These are phyloP conservation scores for Nyctalus aviator DNA, from an alignment of 2,797 vertebrate genomes.

Conservation along the genomic window DNA sequence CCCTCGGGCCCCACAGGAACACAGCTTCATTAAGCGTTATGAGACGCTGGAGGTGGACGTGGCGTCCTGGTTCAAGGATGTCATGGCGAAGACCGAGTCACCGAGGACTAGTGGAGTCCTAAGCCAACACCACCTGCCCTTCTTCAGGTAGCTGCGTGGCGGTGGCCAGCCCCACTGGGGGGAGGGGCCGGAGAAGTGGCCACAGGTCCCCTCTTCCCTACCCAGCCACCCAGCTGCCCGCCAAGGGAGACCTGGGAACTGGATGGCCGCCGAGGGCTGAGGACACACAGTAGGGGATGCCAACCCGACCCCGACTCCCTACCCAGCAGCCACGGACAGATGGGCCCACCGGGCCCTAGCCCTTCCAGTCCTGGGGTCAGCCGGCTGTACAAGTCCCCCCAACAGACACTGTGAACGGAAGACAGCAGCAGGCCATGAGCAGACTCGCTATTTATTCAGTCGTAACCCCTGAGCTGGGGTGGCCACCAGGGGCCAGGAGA, in stretches of 20 bases:
- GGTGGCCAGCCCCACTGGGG: conserved; percentile 59
- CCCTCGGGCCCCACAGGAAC: conserved; percentile 88
- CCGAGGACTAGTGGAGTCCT: conserved; percentile 95
- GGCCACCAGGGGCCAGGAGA: conserved; percentile 74
- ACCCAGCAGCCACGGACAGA: conserved; percentile 69
- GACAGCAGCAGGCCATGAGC: conserved; percentile 74
- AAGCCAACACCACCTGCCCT: conserved; percentile 94
- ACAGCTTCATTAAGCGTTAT: conserved; percentile 95
- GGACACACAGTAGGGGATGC: conserved; percentile 71
- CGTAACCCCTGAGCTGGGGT: conserved; percentile 69
- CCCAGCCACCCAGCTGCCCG: conserved; percentile 70
- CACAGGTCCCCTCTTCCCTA: conserved; percentile 60
- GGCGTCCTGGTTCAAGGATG: conserved; percentile 96
- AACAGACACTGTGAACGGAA: conserved; percentile 82
- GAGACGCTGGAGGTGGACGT: conserved; percentile 97
- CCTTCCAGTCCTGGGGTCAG: conserved; percentile 63
- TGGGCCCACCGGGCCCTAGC: background rate
- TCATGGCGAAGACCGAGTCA: conserved; percentile 97
- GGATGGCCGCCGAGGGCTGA: conserved; percentile 67
- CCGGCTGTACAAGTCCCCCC: conserved; percentile 54
- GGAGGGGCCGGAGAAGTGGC: conserved; percentile 64
- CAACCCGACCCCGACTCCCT: conserved; percentile 40
- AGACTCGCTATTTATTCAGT: conserved; percentile 81
- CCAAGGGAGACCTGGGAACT: conserved; percentile 71
- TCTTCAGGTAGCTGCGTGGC: conserved; percentile 94